Conservation (phyloP, 2,888 invertebrate species). For the Steinernema hermaphroditum region DNA sequence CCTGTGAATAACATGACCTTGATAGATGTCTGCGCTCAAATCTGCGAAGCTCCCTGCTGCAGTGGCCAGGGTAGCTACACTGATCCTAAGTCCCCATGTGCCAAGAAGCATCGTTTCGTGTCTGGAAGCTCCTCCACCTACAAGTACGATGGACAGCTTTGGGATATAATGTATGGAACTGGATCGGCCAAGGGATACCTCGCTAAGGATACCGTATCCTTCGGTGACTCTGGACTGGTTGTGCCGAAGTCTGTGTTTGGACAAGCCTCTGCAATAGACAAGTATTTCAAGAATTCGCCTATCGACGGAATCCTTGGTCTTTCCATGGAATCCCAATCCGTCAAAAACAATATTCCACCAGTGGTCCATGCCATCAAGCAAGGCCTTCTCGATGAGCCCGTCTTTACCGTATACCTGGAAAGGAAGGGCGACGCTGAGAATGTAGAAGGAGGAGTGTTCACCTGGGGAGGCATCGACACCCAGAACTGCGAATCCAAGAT, state of each 20-base stretch:
- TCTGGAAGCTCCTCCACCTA: slow-evolving; percentile 79
- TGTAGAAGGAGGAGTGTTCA: slow-evolving; percentile 50
- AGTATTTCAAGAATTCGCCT: slow-evolving; percentile 38
- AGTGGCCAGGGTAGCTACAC: no score
- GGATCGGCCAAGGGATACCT: slow-evolving; percentile 69
- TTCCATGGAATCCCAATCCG: slow-evolving; percentile 48
- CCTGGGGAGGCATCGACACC: slow-evolving; percentile 52
- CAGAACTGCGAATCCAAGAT: slow-evolving; percentile 51
- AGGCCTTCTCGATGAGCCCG: slow-evolving; percentile 49
- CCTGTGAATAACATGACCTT: no score
- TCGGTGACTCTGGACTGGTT: slow-evolving; percentile 33
- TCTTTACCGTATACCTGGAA: slow-evolving; percentile 56
- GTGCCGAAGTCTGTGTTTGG: slow-evolving; percentile 39
- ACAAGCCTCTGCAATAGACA: slow-evolving; percentile 36
- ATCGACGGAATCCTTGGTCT: slow-evolving; percentile 50
- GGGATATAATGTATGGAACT: slow-evolving; percentile 68
- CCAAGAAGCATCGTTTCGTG: slow-evolving; percentile 83
- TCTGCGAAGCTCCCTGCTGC: no score
- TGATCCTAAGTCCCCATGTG: slow-evolving; percentile 33
- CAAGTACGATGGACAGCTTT: slow-evolving; percentile 67
- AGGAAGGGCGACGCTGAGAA: slow-evolving; percentile 50
- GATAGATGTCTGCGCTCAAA: no score
- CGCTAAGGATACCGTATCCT: slow-evolving; percentile 68
- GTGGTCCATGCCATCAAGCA: slow-evolving; percentile 51
- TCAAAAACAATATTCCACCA: slow-evolving; percentile 43